Evolutionary conservation across 2,888 invertebrate species (phyloP), one percentile per base, ranked within the genome.

Genomic region (Dryobotodes eremita): DNA sequence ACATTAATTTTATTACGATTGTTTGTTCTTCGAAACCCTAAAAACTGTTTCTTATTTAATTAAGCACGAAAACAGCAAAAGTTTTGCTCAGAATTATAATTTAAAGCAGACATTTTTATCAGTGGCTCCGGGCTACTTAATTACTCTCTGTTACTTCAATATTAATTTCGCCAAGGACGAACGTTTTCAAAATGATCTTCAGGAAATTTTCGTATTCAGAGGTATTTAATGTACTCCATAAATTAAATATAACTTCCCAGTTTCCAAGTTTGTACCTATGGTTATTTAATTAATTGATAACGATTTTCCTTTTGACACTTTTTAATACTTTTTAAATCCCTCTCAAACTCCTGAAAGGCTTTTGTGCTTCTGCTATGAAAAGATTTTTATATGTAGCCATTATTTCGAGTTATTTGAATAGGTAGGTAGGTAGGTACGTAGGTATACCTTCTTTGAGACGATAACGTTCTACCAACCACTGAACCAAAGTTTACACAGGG

Each of bases 21-120:
- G n/a, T 66, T 75, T 76, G 64, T 80, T 53, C 36, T 61, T 65
- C 3, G 4, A 66, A 79, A 72, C 68, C 42, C 17, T 55, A 71
- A 77, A 75, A 79, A 82, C 70, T 81, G 76, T 74, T 79, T 83
- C 68, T 74, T 79, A 86, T 82, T 82, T 84, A 87, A 84, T 83
- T 82, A 81, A 86, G 72, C 76, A 86, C 68, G 76, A 86, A 88
- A 87, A 90, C 80, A 83, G 78, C 79, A 85, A 86, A 87, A 88
- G 83, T 88, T 91, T 69, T 70, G 62, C 64, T 77, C 73, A 71
- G 80, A 86, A 88, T 88, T 86, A 88, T 85, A 84, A 89, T 85
- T 89, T 76, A 77, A 83, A 86, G 64, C 88, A 84, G 80, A 82
- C 82, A 85, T 36, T 86, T 89, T 83, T 83, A 85, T 82, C 84